Base-by-base conservation (phyloP, 2,113 vertebrate genomes). In the Syngnathoides biaculeatus region DNA sequence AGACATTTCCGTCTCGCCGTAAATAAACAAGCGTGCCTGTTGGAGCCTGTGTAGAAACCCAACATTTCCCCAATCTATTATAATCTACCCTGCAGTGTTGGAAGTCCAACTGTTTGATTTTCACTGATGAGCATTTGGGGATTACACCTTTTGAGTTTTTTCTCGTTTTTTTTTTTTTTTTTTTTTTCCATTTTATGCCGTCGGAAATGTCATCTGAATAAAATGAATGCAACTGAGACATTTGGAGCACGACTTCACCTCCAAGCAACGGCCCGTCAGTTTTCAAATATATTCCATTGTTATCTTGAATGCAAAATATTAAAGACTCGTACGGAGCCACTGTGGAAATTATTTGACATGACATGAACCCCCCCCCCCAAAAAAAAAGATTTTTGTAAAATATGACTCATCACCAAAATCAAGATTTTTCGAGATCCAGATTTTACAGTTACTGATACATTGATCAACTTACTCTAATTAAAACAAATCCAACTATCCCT, bases 131-230 rank as follows among this genome's bases (percentile, higher is more conserved):
- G 68, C 76, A 71, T 78, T 87, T 79, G 52, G 78, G 80, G 74
- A 81, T 75, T 79, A 72, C 55, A 84, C 73, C 61, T 79, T 80
- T 74, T 57, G 57, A 27, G n/a, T n/a, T 35, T 35, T 35, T 3
- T 5, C 5, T 56, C 1, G 22, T 55, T 59, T 67, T 65, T 73
- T 45, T 14, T 27, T 38, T 3, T 9, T 56, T 27, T 26, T 27
- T 61, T 5, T 17, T 47, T 8, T 8, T 12, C 12, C 59, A 26
- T 60, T 72, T 75, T 35, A 65, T 53, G 65, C 69, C 65, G 60
- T 48, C 62, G 67, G 38, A 78, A 82, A 74, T 79, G 81, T 81
- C 80, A 81, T 39, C 38, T 64, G 69, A 81, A 73, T 77, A 77
- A 48, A 20, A 68, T 68, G n/a, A 72, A 66, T 55, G 30, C 65